Base-by-base conservation (phyloP, 2,888 invertebrate genomes). In the Arctia plantaginis region DNA sequence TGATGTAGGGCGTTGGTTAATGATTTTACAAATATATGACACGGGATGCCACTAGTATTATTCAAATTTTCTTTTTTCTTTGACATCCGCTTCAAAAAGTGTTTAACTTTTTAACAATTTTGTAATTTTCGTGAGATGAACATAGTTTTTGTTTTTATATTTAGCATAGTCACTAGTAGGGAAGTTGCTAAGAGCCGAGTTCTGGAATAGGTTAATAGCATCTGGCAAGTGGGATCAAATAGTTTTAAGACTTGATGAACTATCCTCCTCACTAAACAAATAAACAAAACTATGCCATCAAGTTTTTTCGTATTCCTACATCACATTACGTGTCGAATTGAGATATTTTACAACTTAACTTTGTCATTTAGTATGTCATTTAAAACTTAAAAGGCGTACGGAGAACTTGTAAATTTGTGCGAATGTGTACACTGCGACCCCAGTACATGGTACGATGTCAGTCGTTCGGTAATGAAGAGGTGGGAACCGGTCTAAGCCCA, bases 391-490 rank as follows among this genome's bases (percentile, higher is more conserved):
- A 78, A 70, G 71, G 74, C 76, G 75, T 80, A 66, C 77, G 70
- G 69, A 70, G 44, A 74, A 67, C 77, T 81, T 74, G 75, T 80
- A 75, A 83, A 76, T 73, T 82, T 73, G 75, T 76, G 77, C 73
- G 55, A 75, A 75, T 74, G 73, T 73, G 80, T 83, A 80, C 75
- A 78, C n/a, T n/a, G 77, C 69, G 23, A 39, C 39, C 35, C 66
- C 35, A 41, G 73, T 83, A 81, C 79, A 59, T 70, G 66, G 67
- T 71, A 67, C 70, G 79, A 77, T 82, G 80, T 80, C 80, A 77
- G 83, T 81, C 77, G 78, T 74, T 78, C 77, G 74, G 88, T 92
- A 91, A 93, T 92, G 90, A 92, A 92, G 91, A 91, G 88, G 85
- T 88, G 78, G 79, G 85, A 93, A 92, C 93, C 92, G 93, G 93